Evolutionary conservation across 1,140 invertebrate genomes (phyloP).

Genomic region (Mylabris phalerata): DNA sequence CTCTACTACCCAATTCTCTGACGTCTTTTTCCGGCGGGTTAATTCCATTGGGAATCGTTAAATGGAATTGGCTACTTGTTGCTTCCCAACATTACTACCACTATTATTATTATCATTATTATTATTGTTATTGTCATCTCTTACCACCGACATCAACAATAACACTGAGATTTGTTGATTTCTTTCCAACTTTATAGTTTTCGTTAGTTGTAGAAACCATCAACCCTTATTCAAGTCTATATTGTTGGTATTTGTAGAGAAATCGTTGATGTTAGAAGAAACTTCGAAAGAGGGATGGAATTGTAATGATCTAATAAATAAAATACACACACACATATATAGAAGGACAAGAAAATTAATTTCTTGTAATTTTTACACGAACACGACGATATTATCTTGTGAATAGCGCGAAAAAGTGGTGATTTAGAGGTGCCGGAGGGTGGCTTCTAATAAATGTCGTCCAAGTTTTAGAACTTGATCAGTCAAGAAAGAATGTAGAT

Average conservation of each 20-base stretch:
- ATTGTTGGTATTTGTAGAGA: too few species aligned
- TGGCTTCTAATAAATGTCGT: conserved; percentile 31
- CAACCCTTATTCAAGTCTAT: neutral
- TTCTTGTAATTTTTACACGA: conserved; percentile 27
- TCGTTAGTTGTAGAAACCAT: neutral
- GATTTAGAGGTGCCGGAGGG: conserved; percentile 24
- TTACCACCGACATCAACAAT: too few species aligned
- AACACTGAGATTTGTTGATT: too few species aligned
- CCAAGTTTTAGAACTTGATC: conserved; percentile 31
- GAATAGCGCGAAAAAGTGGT: conserved; percentile 26
- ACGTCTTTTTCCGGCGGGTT: conserved; percentile 22
- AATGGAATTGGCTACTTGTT: conserved; percentile 25
- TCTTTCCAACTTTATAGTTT: neutral
- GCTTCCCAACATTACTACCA: conserved; percentile 12
- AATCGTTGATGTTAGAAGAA: too few species aligned
- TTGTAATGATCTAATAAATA: conserved; percentile 14
- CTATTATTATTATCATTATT: too few species aligned
- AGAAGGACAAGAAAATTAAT: conserved; percentile 23
- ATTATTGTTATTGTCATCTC: too few species aligned
- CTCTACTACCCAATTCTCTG: neutral
- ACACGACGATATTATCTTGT: conserved; percentile 5
- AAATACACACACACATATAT: conserved; percentile 8
- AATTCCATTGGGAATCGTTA: conserved; percentile 24
- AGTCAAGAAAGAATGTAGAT: conserved; percentile 31
- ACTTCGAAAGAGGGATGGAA: neutral